Percentiles rank a stretch among this genome's conserved stretches.
Conservation (phyloP, 2,113 vertebrate species). For the Zosterops lateralis region DNA sequence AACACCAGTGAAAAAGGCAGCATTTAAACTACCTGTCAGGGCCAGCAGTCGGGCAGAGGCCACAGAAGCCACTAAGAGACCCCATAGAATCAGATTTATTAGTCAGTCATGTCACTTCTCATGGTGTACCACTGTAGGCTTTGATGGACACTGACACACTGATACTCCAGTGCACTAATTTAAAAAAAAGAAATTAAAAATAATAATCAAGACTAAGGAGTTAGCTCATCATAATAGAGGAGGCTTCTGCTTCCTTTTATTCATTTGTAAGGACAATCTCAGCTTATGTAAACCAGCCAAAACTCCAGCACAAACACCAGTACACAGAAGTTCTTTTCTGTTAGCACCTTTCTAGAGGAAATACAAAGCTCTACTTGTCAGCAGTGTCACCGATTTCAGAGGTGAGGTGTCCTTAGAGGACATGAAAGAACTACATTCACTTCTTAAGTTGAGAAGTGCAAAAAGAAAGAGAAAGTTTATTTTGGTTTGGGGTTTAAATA, state of each 20-base stretch:
- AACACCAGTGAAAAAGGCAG: not conserved
- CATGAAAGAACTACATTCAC: no score
- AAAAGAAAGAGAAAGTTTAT: no score
- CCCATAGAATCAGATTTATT: not conserved
- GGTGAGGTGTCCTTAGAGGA: not conserved
- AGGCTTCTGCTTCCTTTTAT: not conserved
- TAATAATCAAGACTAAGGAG: not conserved
- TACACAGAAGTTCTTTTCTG: not conserved
- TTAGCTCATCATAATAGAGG: not conserved
- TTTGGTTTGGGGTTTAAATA: no score
- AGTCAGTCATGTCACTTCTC: not conserved
- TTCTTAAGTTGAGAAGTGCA: no score
- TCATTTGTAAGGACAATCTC: not conserved
- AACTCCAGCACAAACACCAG: not conserved
- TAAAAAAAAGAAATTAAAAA: not conserved
- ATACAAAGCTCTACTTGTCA: accelerated
- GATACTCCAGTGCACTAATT: not conserved
- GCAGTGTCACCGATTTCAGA: not conserved
- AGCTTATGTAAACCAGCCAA: not conserved
- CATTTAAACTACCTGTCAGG: not conserved
- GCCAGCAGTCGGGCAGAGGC: not conserved
- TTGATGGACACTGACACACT: not conserved
- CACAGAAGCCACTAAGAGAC: not conserved
- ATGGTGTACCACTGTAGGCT: not conserved
- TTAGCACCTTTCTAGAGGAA: not conserved